Evolutionary conservation across 2,888 invertebrate genomes (phyloP), one percentile per base, ranked within the genome.

Genomic region (Galerucella nymphaeae): DNA sequence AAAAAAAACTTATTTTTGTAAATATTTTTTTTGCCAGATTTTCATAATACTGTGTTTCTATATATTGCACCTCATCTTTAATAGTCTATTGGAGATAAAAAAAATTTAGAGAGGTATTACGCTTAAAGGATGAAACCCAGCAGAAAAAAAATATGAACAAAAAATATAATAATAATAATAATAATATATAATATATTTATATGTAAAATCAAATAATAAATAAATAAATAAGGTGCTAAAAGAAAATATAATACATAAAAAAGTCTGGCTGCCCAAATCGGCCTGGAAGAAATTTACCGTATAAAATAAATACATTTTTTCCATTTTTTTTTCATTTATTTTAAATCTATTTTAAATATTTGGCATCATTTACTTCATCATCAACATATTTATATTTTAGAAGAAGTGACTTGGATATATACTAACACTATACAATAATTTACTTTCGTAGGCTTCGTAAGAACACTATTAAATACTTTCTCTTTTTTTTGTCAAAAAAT

Each of bases 391-490:
- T 82, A 84, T 80, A 83, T 79, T 78, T 75, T 77, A 79, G 78
- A 82, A 81, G 82, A 82, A 82, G 82, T 82, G 81, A 82, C 81
- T 38, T 80, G 78, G 77, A 78, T 76, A 75, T 79, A 80, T 81
- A 80, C 82, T 82, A 83, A 83, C 80, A 82, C 83, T 84, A 84
- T 85, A 85, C 85, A 85, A 84, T 84, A 82, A 83, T 84, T 83
- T 83, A 81, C 82, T 80, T 82, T 82, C 80, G 82, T 82, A 83
- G 83, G 82, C 83, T 82, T 83, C 81, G 83, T 83, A 82, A 83
- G 82, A 85, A 85, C 83, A 83, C 83, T 83, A 84, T 85, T 38
- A 85, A 83, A 84, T 84, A 84, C 80, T 83, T 81, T 81, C 78
- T 80, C 81, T 80, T 77, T 79, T 83, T 81, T 80, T 82, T 83